phyloP scores from a whole-genome alignment of 2,113 vertebrate genomes.

The Chamaea fasciata region DNA sequence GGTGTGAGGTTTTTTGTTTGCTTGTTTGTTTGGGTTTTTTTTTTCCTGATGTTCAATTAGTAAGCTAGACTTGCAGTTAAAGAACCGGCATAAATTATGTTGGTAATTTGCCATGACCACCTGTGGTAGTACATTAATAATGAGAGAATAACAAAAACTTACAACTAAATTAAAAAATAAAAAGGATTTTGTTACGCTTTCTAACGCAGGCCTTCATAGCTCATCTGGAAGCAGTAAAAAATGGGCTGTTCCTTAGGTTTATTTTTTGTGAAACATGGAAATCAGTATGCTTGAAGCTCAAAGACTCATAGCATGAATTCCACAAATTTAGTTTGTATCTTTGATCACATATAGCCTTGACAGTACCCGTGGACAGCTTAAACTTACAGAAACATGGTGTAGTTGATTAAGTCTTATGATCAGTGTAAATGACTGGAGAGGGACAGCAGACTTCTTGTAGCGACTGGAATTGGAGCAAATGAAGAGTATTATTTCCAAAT shows the following conservation, averaged over 20 bases:
- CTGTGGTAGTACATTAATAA: constrained; percentile 12
- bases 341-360: not conserved
- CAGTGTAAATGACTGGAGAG: not conserved
- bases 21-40: not conserved
- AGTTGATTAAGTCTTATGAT: not conserved
- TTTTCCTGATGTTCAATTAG: not conserved
- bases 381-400: not conserved
- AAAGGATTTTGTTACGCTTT: not conserved
- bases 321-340: not conserved
- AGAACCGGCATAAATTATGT: not conserved
- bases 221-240: not conserved
- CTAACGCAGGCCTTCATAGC: not conserved
- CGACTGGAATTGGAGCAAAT: not conserved
- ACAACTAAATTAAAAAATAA: not conserved
- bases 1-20: not conserved
- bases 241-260: not conserved
- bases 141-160: not conserved
- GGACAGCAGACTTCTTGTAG: not conserved
- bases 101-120: constrained; percentile 18
- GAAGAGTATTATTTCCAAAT: not conserved
- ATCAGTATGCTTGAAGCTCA: not conserved
- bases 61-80: not conserved
- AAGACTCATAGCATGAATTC: not conserved
- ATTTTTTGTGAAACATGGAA: not conserved
- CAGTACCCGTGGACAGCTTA: not conserved